Evolutionary conservation across 2,888 invertebrate genomes (phyloP), one percentile per base, ranked within the genome.

Genomic region (Ommatoiulus sabulosus): DNA sequence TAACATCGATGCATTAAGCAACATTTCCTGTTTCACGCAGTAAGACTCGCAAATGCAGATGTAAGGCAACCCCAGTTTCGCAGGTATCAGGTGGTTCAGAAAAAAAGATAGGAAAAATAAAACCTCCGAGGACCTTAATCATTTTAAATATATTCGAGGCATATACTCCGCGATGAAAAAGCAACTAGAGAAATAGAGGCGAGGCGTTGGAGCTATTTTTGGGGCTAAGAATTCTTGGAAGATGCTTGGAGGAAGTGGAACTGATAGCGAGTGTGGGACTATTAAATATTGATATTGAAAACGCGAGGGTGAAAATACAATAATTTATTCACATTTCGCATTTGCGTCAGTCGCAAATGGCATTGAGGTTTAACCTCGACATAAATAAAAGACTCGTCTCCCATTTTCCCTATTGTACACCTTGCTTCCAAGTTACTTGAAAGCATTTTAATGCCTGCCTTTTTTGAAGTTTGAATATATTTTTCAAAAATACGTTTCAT

Each of bases 261-360:
- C 72, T n/a, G 72, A 72, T 72, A 72, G 72, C 72, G 72, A 72
- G 24, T 10, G 24, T n/a, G 24, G 24, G 1, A 72, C 24, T 24
- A 72, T 72, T 72, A 72, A 72, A 72, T 72, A 72, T 72, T 72
- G 72, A 72, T 72, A 72, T 72, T 72, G 72, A 72, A 72, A 72
- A 72, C 24, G 72, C 72, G 2, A 72, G 24, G 72, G 24, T 24
- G 72, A 72, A 72, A 52, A 72, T 24, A 72, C 72, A 72, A 72
- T 72, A 72, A 72, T 72, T 72, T 72, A 72, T 72, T 72, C 72
- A 72, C 52, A 63, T 20, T 63, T 20, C n/a, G 63, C 63, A 63
- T 63, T 63, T 24, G 10, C 24, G 24, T 20, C 72, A 72, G 24
- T 10, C 72, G 24, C 24, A 72, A 52, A 72, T 72, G 72, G 1